A percentile compares a stretch with the other conserved stretches of the same genome.
Evolutionary conservation across 2,797 vertebrate species (phyloP).

Genomic region (Halcyon badia): DNA sequence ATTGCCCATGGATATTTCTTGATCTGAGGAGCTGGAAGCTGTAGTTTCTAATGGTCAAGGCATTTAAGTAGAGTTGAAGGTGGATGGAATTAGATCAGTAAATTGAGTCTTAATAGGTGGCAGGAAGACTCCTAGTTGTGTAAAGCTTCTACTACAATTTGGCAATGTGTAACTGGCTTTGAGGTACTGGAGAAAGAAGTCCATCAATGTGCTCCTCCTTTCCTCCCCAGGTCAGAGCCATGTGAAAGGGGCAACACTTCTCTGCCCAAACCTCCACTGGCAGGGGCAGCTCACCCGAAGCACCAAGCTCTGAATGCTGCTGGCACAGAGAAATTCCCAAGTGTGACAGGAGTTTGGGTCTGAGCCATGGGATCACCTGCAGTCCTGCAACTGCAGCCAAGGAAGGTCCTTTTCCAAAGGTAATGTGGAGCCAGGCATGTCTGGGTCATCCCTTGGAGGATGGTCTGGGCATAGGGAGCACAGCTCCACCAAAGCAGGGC

Average conservation of each 20-base stretch:
- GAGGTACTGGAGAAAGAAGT: neutral
- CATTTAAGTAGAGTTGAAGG: neutral
- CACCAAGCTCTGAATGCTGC: neutral
- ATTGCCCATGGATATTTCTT: neutral
- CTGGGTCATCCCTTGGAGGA: neutral
- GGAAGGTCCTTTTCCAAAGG: neutral
- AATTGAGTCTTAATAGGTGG: neutral
- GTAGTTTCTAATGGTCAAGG: neutral
- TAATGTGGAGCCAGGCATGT: neutral
- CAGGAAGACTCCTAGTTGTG: neutral
- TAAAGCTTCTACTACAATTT: neutral
- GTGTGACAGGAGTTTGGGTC: neutral
- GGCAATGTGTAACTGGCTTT: rapidly evolving
- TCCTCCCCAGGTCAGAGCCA: neutral
- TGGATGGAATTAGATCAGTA: neutral
- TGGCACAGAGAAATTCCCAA: neutral
- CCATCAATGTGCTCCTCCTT: neutral
- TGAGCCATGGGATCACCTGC: neutral
- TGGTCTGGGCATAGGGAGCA: neutral
- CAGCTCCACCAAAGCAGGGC: neutral
- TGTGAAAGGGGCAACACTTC: neutral
- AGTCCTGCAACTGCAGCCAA: neutral
- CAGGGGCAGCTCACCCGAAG: neutral
- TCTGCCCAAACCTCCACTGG: neutral
- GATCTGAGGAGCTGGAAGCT: neutral